Evolutionary conservation across 2,888 invertebrate species (phyloP), one percentile per base, ranked within the genome.

Genomic region (Hetaerina titia): DNA sequence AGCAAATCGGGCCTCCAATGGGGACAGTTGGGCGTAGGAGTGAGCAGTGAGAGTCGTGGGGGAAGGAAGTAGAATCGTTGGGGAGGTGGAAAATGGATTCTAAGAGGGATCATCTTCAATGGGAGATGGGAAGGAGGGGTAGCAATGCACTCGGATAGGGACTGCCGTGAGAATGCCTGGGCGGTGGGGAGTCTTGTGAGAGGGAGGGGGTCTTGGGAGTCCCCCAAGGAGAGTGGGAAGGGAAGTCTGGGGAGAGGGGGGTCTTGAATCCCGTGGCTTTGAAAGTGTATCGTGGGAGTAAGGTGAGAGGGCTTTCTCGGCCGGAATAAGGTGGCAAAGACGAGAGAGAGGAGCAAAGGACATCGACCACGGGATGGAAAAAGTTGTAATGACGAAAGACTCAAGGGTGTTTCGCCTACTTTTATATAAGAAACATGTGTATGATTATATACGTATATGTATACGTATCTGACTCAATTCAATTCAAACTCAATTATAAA

Each of bases 321-420:
- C 60, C 6, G 45, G 45, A 45, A 45, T 45, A 45, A 45, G 45
- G 45, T 45, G 45, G 4, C 45, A 5, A 5, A 60, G 60, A 17
- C 13, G 60, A 22, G 31, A 15, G 31, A 13, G 31, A 11, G 8
- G 25, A 31, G 45, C 45, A 2, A 2, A 45, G 45, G 45, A 45
- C 45, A 45, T 45, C 45, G 45, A 45, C 2, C 2, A 22, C 31
- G 31, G 31, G 31, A 81, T 81, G 81, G 81, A 81, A 81, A 81
- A 81, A 81, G 81, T 81, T 81, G 81, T 81, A 31, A 81, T 81
- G 31, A 81, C 25, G 81, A 15, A 81, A 81, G 81, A 31, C 31
- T 81, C 31, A 15, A 25, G 81, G 74, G 81, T n/a, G n/a, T 81
- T 25, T 31, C 81, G 7, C 31, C 25, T 13, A 81, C 81, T 31